phyloP scores from a whole-genome alignment of 2,797 vertebrate genomes.

The Labeo calbasu region DNA sequence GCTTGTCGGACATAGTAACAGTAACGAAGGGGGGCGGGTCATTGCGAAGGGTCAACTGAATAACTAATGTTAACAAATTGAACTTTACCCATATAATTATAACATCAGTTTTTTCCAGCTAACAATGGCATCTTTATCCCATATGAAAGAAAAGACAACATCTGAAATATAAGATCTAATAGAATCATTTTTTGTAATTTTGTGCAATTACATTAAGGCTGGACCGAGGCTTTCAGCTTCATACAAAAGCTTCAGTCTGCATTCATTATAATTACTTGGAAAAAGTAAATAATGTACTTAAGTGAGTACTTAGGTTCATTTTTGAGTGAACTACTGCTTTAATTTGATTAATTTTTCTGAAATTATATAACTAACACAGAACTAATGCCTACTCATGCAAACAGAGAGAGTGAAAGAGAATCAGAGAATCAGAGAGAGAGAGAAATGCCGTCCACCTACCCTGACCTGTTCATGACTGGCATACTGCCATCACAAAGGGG shows the following conservation, averaged over 20 bases:
- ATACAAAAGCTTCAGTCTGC: not conserved
- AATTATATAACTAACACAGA: constrained; percentile 19
- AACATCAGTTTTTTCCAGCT: constrained; percentile 4
- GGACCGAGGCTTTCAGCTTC: not conserved
- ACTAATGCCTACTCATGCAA: constrained; percentile 46
- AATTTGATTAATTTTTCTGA: constrained; percentile 27
- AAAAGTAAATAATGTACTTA: constrained; percentile 3
- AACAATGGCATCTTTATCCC: constrained; percentile 24
- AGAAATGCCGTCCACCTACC: constrained; percentile 56
- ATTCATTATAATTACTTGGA: not conserved
- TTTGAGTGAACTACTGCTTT: constrained; percentile 37
- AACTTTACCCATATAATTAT: constrained; percentile 15
- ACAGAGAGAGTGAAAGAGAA: constrained; percentile 33
- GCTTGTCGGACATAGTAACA: no score
- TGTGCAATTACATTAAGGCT: not conserved
- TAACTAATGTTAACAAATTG: not conserved
- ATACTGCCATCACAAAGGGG: constrained; percentile 53
- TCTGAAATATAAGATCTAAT: constrained; percentile 36
- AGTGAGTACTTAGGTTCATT: constrained; percentile 1
- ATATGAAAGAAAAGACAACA: constrained; percentile 47
- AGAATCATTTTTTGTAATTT: constrained; percentile 1
- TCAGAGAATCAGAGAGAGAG: constrained; percentile 34
- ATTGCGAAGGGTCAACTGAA: no score
- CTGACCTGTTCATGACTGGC: constrained; percentile 63
- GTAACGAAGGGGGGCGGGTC: no score